Percentiles rank a stretch among this genome's conserved stretches.
phyloP scores from a whole-genome alignment of 2,797 vertebrate species.

The Podargus strigoides region DNA sequence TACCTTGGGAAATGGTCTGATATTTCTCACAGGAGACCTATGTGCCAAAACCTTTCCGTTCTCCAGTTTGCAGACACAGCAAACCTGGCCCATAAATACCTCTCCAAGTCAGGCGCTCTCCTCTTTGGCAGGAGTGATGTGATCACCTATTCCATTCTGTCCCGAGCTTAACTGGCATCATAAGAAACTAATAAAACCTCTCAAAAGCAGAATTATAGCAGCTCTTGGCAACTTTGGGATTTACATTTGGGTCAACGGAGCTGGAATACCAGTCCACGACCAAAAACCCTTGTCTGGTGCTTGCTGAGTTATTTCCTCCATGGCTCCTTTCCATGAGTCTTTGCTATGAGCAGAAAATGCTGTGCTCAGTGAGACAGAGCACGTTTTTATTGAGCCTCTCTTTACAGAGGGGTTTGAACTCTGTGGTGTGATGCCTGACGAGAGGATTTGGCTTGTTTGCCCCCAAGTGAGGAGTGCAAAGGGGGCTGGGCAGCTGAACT shows the following conservation, averaged over 20 bases:
- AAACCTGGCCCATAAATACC: neutral
- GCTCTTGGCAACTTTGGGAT: neutral
- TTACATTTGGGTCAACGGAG: neutral
- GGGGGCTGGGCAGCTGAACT: fast-evolving
- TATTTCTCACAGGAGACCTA: neutral
- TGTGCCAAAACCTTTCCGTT: neutral
- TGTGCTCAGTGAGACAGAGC: neutral
- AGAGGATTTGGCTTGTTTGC: neutral
- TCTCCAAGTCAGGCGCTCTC: neutral
- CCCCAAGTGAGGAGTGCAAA: fast-evolving
- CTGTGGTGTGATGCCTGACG: neutral
- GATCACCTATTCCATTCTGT: neutral
- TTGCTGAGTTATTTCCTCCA: neutral
- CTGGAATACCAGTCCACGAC: neutral
- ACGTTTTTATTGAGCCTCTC: neutral
- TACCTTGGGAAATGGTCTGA: neutral
- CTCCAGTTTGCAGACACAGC: neutral
- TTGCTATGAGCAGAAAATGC: neutral
- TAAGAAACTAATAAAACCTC: neutral
- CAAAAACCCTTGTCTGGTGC: neutral
- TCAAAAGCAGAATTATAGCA: neutral
- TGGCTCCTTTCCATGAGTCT: neutral
- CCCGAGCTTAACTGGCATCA: neutral
- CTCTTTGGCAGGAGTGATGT: neutral
- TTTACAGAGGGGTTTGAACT: neutral